Percentiles rank a stretch among this genome's conserved stretches.
Evolutionary conservation across 2,797 vertebrate species (phyloP).

Genomic region (Hydrolagus colliei): DNA sequence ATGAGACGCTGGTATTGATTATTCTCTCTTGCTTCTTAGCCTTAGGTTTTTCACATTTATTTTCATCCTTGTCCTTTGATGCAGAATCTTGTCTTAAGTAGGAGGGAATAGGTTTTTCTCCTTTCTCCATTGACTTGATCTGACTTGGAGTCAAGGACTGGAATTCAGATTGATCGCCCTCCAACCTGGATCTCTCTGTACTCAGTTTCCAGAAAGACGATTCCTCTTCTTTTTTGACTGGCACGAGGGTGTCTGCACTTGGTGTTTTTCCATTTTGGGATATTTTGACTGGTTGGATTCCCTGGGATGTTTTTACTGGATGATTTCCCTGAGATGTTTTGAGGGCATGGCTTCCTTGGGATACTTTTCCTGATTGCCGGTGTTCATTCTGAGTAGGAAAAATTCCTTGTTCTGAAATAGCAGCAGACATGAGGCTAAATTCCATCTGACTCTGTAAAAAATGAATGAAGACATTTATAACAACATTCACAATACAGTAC

Average conservation of each 20-base stretch:
- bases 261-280: conserved; percentile 60
- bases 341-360: conserved; percentile 44
- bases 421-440: conserved; percentile 69
- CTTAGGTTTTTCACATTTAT: conserved; percentile 56
- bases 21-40: conserved; percentile 60
- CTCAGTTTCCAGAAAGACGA: conserved; percentile 96
- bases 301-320: conserved; percentile 44
- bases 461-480: neutral
- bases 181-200: conserved; percentile 77
- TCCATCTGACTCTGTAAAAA: conserved; percentile 82
- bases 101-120: conserved; percentile 77
- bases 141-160: conserved; percentile 90
- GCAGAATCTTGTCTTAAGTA: conserved; percentile 69
- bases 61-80: conserved; percentile 52
- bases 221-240: conserved; percentile 70
- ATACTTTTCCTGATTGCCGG: conserved; percentile 54
- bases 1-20: conserved; percentile 40
- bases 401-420: conserved; percentile 58
- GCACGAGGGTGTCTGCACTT: conserved; percentile 58
- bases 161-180: conserved; percentile 78
- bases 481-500: conserved; percentile 34
- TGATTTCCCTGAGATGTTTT: conserved; percentile 49
- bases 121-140: conserved; percentile 94
- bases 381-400: conserved; percentile 54
- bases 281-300: conserved; percentile 55